Evolutionary conservation across 2,797 vertebrate genomes (phyloP).

Genomic region (Falco biarmicus): DNA sequence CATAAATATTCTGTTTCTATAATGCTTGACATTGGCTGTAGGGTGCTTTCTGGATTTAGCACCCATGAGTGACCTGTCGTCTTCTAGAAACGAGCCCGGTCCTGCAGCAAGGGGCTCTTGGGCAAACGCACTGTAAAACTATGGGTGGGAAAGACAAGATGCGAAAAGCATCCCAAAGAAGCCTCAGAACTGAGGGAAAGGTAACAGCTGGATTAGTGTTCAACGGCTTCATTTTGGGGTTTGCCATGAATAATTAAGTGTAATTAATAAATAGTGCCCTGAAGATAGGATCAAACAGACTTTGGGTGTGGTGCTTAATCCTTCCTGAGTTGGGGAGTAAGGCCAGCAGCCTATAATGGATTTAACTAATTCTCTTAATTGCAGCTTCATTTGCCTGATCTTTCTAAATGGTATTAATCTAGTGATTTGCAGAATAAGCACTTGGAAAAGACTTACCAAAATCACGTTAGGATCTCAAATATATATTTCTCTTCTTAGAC

Average conservation of each 20-base stretch:
- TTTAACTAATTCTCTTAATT: constrained; percentile 74
- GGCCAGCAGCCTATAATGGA: constrained; percentile 68
- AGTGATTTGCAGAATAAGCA: constrained; percentile 72
- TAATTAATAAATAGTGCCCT: constrained; percentile 71
- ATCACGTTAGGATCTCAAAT: constrained; percentile 53
- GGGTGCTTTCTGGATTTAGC: background rate
- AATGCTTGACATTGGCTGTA: background rate
- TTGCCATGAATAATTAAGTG: constrained; percentile 67
- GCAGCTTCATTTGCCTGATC: constrained; percentile 71
- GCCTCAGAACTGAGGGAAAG: constrained; percentile 45
- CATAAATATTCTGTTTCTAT: background rate
- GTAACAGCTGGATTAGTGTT: constrained; percentile 58
- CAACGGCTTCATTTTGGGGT: constrained; percentile 54
- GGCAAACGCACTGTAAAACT: background rate
- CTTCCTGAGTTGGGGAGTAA: constrained; percentile 66
- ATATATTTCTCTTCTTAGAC: constrained; percentile 23
- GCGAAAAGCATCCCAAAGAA: background rate
- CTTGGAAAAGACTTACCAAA: constrained; percentile 65
- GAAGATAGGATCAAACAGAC: constrained; percentile 67
- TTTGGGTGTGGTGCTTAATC: constrained; percentile 69
- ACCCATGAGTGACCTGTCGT: fast-evolving
- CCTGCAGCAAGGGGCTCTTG: background rate
- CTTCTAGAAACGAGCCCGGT: background rate
- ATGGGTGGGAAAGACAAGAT: background rate
- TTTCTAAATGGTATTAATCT: constrained; percentile 72